These are phyloP conservation scores for Chrosomus eos DNA, from an alignment of 2,797 vertebrate genomes.

Conservation along the genomic window DNA sequence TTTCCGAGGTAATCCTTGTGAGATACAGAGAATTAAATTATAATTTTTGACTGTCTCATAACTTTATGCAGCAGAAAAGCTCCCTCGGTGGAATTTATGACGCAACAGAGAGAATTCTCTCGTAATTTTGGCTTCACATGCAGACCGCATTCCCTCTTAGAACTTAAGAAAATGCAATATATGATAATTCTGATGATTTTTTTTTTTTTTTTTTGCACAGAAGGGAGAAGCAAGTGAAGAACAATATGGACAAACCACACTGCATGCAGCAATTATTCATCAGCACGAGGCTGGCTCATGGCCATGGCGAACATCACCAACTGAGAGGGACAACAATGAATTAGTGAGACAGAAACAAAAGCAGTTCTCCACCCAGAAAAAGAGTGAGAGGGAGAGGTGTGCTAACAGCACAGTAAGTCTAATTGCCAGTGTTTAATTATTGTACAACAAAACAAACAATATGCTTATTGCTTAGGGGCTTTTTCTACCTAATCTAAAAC, in stretches of 20 bases:
- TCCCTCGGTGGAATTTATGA: slow-evolving; percentile 17
- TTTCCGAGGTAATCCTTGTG: not conserved
- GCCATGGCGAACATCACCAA: slow-evolving; percentile 31
- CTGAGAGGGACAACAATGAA: slow-evolving; percentile 25
- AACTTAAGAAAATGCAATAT: slow-evolving; percentile 13
- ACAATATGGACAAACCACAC: slow-evolving; percentile 21
- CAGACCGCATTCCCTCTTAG: not conserved
- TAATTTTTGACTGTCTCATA: not conserved
- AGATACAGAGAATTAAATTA: slow-evolving; percentile 19
- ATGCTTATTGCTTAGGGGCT: not conserved
- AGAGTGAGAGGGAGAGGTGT: not conserved
- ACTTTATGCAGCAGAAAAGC: slow-evolving; percentile 10
- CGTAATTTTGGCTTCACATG: not conserved
- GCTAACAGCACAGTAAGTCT: not conserved
- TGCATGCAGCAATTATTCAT: slow-evolving; percentile 45
- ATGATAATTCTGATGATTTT: slow-evolving; percentile 34
- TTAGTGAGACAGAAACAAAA: slow-evolving; percentile 13
- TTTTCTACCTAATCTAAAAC: not conserved
- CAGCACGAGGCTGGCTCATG: slow-evolving; percentile 19
- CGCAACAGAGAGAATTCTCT: slow-evolving; percentile 12
- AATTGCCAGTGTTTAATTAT: slow-evolving; percentile 19
- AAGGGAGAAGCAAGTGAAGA: slow-evolving; percentile 35
- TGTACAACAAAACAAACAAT: slow-evolving; percentile 3
- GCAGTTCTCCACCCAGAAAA: not conserved
- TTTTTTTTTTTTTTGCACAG: slow-evolving; percentile 33